A percentile compares a stretch with the other conserved stretches of the same genome.
These are phyloP conservation scores for Synergus gifuensis DNA, from an alignment of 2,888 invertebrate species.

Conservation along the genomic window DNA sequence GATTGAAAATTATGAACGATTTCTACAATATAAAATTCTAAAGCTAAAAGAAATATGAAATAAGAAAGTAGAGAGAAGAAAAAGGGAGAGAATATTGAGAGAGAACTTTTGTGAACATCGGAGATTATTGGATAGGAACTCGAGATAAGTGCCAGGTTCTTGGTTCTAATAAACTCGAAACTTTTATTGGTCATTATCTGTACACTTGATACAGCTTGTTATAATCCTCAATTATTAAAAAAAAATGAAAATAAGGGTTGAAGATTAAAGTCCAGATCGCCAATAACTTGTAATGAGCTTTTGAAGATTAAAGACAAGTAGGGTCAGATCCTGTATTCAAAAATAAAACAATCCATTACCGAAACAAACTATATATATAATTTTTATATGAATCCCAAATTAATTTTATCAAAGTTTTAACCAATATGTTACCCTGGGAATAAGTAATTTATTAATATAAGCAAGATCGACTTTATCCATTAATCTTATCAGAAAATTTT, in stretches of 20 bases:
- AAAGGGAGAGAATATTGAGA: neutral
- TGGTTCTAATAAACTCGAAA: neutral
- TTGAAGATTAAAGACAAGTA: neutral
- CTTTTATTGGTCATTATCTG: neutral
- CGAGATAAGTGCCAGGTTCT: slow-evolving; percentile 1
- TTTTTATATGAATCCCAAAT: too few relatives aligned
- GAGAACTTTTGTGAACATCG: neutral
- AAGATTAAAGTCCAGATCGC: neutral
- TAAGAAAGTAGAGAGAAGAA: neutral
- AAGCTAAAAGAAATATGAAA: neutral
- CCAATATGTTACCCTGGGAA: too few relatives aligned
- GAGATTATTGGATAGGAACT: neutral
- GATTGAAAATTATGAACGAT: neutral
- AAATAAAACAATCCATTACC: too few relatives aligned
- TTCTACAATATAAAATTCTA: neutral
- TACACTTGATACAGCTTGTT: neutral
- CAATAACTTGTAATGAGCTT: neutral
- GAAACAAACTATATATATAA: too few relatives aligned
- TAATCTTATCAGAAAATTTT: slow-evolving; percentile 14
- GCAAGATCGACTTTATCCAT: neutral
- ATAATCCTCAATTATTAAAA: slow-evolving; percentile 1
- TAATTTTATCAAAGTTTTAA: too few relatives aligned
- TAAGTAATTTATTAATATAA: neutral
- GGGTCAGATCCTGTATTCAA: neutral
- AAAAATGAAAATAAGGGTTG: neutral